Evolutionary conservation across 2,797 vertebrate genomes (phyloP), one percentile per base, ranked within the genome.

Genomic region (Anolis apletophallus): DNA sequence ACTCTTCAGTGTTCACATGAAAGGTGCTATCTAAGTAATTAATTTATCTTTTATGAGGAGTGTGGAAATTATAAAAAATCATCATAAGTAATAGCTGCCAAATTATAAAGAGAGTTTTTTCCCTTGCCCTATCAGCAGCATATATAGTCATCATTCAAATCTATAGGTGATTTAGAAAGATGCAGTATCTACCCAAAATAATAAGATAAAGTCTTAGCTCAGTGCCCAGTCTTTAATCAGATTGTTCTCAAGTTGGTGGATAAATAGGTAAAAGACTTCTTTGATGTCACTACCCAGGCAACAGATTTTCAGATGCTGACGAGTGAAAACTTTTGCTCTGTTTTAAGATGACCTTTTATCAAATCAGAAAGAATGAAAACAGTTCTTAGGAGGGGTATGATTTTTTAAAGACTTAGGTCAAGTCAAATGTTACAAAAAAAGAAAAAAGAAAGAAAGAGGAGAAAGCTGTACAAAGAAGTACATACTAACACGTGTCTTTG

Each of bases 11-110:
- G 21, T 85, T 89, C 55, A 82, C 79, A 85, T 0, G 3, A 88
- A 92, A 84, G 50, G 8, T 83, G 4, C 9, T 89, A 91, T 92
- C 90, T 81, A 88, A 71, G 23, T 91, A 85, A 91, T 93, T 88
- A 92, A 93, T 93, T 78, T 76, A 64, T 88, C 64, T 80, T 87
- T 64, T 90, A 78, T 83, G 64, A 77, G 34, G 69, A 80, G 77
- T 87, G 34, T 79, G 83, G 16, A 91, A 61, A 90, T 91, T 91
- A 87, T 69, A 85, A 92, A 93, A 92, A 92, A 86, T 90, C 23
- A 92, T 91, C 77, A 86, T 91, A 76, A 83, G 57, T 32, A 80
- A 80, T 34, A 80, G 80, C 78, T 76, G 85, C 81, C 67, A 88
- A 54, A 85, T 9, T 10, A 92, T 57, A 50, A 86, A 85, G n/a